phyloP scores from a whole-genome alignment of 2,113 vertebrate species.

The Psittacula cyanocephala region DNA sequence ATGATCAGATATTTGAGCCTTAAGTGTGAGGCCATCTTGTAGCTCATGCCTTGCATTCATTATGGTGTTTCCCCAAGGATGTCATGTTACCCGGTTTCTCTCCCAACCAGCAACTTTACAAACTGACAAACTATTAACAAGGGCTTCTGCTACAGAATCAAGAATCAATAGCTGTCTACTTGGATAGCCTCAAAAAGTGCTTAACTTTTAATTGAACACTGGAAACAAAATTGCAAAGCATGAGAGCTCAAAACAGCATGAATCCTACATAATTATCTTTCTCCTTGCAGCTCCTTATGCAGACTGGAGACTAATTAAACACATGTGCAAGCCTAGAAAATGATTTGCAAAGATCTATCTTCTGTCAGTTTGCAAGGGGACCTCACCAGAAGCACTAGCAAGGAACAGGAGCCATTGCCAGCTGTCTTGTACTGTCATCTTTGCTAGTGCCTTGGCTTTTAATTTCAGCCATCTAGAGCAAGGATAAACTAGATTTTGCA shows the following conservation, averaged over 20 bases:
- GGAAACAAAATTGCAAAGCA: conserved; percentile 21
- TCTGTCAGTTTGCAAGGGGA: neutral
- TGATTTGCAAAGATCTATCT: neutral
- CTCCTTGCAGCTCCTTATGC: conserved; percentile 40
- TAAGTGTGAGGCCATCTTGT: neutral
- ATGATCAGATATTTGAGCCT: neutral
- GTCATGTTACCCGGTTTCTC: neutral
- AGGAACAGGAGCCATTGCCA: neutral
- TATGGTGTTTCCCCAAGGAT: neutral
- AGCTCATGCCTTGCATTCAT: neutral
- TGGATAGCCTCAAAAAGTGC: conserved; percentile 33
- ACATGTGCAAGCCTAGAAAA: conserved; percentile 9
- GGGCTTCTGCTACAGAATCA: neutral
- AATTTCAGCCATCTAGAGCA: neutral
- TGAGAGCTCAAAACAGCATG: conserved; percentile 36
- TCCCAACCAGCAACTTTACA: neutral
- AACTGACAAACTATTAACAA: conserved; percentile 4
- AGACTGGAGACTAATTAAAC: conserved; percentile 57
- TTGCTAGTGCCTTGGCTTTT: neutral
- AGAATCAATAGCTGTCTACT: conserved; percentile 59
- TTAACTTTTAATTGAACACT: conserved; percentile 54
- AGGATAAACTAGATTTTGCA: neutral
- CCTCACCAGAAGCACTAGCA: neutral
- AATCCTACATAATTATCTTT: conserved; percentile 54
- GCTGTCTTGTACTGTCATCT: neutral